phyloP scores from a whole-genome alignment of 2,797 vertebrate genomes.

The Novumbra hubbsi region DNA sequence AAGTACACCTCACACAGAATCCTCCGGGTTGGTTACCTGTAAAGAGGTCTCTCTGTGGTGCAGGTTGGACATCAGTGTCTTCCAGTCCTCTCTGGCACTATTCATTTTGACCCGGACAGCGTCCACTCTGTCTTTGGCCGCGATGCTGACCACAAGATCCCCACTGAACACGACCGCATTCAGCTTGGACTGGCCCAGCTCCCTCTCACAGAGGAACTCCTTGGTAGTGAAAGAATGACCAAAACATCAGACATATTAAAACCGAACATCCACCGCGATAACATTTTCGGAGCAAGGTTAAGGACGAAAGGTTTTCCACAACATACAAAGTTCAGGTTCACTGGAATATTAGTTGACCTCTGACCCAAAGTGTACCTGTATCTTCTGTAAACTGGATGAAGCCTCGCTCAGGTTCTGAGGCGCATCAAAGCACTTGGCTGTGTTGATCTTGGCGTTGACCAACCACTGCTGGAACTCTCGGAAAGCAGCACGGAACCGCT shows the following conservation, averaged over 20 bases:
- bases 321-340: background rate
- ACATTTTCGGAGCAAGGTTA: background rate
- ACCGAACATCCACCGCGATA: background rate
- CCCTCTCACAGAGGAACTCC: conserved; percentile 88
- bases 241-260: background rate
- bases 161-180: conserved; percentile 77
- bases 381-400: conserved; percentile 84
- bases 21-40: conserved; percentile 69
- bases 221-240: conserved; percentile 41
- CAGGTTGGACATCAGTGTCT: conserved; percentile 83
- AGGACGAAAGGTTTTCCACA: background rate
- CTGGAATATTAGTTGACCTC: background rate
- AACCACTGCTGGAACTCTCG: conserved; percentile 96
- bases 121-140: conserved; percentile 80
- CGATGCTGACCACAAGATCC: conserved; percentile 76
- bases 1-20: background rate
- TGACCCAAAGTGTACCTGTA: conserved; percentile 80
- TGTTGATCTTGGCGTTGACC: conserved; percentile 88
- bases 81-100: conserved; percentile 87
- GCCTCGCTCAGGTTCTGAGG: conserved; percentile 88
- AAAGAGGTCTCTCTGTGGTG: conserved; percentile 83
- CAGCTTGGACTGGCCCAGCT: conserved; percentile 85
- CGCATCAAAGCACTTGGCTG: conserved; percentile 91
- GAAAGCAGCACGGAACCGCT: conserved; percentile 83
- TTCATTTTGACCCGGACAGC: conserved; percentile 74